Evolutionary conservation across 2,888 invertebrate species (phyloP).

Genomic region (Glyphotaelius pellucidus): DNA sequence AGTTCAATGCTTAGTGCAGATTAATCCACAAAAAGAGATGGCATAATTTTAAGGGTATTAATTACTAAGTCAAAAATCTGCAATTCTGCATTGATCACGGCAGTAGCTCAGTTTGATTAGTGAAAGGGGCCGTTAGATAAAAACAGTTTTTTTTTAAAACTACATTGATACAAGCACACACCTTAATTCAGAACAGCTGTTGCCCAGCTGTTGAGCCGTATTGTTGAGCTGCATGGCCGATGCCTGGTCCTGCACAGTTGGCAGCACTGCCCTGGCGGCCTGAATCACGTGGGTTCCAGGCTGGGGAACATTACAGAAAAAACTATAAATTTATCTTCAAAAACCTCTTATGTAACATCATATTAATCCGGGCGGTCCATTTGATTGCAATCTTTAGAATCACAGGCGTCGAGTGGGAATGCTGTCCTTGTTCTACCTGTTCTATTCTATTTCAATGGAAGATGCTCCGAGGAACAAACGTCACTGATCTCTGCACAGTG

Average conservation of each 20-base stretch:
- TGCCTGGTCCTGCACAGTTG: constrained; percentile 88
- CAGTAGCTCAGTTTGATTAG: neutral
- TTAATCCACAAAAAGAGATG: too few species aligned
- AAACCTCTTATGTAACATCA: neutral
- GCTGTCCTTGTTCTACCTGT: too few species aligned
- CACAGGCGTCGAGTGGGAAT: too few species aligned
- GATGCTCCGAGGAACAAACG: too few species aligned
- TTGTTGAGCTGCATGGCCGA: constrained; percentile 85
- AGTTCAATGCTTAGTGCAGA: too few species aligned
- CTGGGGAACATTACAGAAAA: constrained; percentile 69
- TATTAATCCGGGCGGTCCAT: neutral
- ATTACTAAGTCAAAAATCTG: too few species aligned
- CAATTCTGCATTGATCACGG: too few species aligned
- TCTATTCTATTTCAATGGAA: too few species aligned
- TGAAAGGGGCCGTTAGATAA: neutral
- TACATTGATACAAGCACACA: constrained; percentile 62
- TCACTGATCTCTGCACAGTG: too few species aligned
- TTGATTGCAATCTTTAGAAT: neutral
- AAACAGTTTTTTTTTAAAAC: too few species aligned
- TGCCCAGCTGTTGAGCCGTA: constrained; percentile 82
- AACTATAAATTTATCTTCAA: neutral
- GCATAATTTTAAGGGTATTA: too few species aligned
- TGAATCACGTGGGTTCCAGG: constrained; percentile 84
- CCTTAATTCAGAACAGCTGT: constrained; percentile 82
- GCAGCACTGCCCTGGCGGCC: constrained; percentile 88